Base-by-base conservation (phyloP, 2,113 vertebrate species). In the Embiotoca jacksoni region DNA sequence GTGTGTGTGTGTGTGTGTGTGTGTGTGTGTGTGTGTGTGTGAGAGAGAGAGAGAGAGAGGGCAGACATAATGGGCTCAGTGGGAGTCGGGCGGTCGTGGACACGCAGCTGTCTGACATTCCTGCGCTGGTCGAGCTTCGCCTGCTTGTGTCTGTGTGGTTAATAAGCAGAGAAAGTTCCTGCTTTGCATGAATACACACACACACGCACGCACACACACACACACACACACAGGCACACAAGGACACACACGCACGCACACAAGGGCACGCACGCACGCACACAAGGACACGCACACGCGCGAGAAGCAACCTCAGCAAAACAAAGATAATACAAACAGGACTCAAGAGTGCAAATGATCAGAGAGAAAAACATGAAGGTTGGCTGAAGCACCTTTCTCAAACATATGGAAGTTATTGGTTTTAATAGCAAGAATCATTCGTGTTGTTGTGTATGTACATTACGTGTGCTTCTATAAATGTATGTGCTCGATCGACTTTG, bases 21-120 rank as follows among this genome's bases (percentile, higher is more conserved):
- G 23, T 23, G 10, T 52, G 75, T 53, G 74, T 74, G 77, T 49
- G 59, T n/a, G 41, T 15, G 57, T 9, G 61, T 15, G 32, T 54
- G 39, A 1, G 23, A 23, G 23, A 23, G 23, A 52, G 39, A 47
- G 8, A n/a, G 44, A 32, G 56, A 49, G 15, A 16, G 71, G 68
- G 72, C 47, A 73, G 63, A 70, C 50, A 65, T 62, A 56, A 75
- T n/a, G 59, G 75, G 67, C 87, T 82, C 82, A 52, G 75, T 84
- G 88, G 85, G 83, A 80, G 73, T 47, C 5, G 11, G 62, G 57
- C 23, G 55, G 78, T 68, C 80, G 54, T 6, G 70, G 85, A 87
- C 70, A 70, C 72, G 74, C 86, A 89, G 86, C 92, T 88, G 89
- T 88, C 72, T 55, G 64, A 89, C 88, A 93, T 92, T 93, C 89